phyloP scores from a whole-genome alignment of 64 coral and sea anemone genomes.

The Anthopleura sola region DNA sequence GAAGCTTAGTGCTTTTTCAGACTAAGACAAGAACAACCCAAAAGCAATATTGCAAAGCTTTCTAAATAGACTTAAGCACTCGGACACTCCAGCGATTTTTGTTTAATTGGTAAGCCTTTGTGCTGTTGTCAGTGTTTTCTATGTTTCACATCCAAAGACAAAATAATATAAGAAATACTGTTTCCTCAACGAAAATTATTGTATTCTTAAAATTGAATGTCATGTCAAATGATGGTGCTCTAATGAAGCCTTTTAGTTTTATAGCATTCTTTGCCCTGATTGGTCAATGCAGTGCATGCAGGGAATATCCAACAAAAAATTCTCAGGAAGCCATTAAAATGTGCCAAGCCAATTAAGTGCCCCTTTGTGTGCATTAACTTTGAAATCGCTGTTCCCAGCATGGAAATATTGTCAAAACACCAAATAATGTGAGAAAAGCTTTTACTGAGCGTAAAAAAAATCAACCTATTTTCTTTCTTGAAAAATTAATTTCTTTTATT shows the following conservation, averaged over 20 bases:
- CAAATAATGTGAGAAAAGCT: not conserved
- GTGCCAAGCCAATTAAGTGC: not conserved
- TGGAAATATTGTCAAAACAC: not conserved
- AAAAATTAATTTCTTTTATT: too few species aligned
- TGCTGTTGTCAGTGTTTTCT: too few species aligned
- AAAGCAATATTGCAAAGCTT: not conserved
- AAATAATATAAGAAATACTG: too few species aligned
- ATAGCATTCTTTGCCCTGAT: not conserved
- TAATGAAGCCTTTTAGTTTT: not conserved
- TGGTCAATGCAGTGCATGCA: not conserved
- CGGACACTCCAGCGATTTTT: not conserved
- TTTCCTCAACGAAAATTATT: not conserved
- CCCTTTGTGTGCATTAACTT: not conserved
- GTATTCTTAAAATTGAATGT: not conserved
- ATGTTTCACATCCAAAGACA: too few species aligned
- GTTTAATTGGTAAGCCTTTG: not conserved
- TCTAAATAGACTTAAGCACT: not conserved
- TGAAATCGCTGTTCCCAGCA: too few species aligned
- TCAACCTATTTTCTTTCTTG: too few species aligned
- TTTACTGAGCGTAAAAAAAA: too few species aligned
- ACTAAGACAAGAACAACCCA: not conserved
- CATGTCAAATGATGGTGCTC: not conserved
- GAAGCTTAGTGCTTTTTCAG: too few species aligned
- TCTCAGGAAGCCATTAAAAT: not conserved
- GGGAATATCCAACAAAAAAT: not conserved